phyloP scores from a whole-genome alignment of 2,113 vertebrate genomes.

The Hippocampus zosterae region DNA sequence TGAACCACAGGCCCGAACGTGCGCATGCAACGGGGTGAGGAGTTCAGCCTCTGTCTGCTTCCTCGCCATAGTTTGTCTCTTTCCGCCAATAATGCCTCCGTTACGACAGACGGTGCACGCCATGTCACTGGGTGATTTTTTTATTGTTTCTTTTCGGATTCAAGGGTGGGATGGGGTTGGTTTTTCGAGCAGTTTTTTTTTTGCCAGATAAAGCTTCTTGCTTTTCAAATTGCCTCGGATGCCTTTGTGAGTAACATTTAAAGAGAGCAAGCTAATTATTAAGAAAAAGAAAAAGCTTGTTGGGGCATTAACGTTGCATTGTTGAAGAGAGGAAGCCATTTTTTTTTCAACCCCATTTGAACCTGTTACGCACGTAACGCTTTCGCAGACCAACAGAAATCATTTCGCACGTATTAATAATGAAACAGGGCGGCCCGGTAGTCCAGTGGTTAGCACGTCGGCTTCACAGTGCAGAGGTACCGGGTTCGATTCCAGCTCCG shows the following conservation, averaged over 20 bases:
- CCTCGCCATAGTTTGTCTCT: slow-evolving; percentile 30
- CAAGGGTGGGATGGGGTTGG: not conserved
- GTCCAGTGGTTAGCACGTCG: too few species aligned
- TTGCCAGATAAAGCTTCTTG: not conserved
- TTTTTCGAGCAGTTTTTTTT: not conserved
- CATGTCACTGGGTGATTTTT: slow-evolving; percentile 13
- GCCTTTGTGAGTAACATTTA: not conserved
- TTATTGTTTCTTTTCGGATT: slow-evolving; percentile 10
- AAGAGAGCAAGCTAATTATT: not conserved
- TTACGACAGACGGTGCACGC: slow-evolving; percentile 8
- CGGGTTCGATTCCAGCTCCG: too few species aligned
- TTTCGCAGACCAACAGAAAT: too few species aligned
- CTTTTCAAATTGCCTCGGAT: not conserved
- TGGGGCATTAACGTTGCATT: too few species aligned
- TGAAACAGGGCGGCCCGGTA: too few species aligned
- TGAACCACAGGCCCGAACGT: slow-evolving; percentile 46
- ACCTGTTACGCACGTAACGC: too few species aligned
- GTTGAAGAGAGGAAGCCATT: too few species aligned
- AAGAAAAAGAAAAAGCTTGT: too few species aligned
- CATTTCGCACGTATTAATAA: too few species aligned
- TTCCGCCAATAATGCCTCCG: slow-evolving; percentile 24
- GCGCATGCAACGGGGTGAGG: slow-evolving; percentile 45
- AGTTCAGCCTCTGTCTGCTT: slow-evolving; percentile 57
- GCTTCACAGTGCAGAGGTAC: too few species aligned
- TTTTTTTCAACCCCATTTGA: too few species aligned